Conservation (phyloP, 2,113 vertebrate genomes). For the Conger conger region DNA sequence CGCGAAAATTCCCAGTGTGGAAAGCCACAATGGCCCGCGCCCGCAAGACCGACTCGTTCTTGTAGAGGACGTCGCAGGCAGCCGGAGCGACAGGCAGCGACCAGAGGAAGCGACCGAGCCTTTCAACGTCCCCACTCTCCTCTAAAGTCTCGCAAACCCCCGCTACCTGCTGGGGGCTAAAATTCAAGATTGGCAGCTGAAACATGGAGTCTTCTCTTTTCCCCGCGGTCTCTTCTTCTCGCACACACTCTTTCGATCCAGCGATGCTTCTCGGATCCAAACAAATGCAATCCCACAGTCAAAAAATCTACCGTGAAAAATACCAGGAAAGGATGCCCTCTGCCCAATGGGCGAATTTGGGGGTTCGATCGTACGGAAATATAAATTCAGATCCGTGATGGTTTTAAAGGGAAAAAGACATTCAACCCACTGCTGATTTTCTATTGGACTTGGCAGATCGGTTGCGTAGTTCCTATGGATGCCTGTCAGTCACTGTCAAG, state of each 20-base stretch:
- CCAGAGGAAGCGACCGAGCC: conserved; percentile 97
- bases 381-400: conserved; percentile 67
- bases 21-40: conserved; percentile 96
- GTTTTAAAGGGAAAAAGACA: conserved; percentile 71
- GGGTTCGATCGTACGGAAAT: conserved; percentile 65
- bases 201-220: conserved; percentile 86
- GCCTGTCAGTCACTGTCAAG: conserved; percentile 88
- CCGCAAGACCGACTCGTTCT: conserved; percentile 94
- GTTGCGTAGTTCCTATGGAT: conserved; percentile 81
- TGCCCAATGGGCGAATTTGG: conserved; percentile 60
- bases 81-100: conserved; percentile 95
- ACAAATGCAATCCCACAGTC: conserved; percentile 64
- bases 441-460: conserved; percentile 88
- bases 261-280: conserved; percentile 30
- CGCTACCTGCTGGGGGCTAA: conserved; percentile 98
- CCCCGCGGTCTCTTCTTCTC: conserved; percentile 46
- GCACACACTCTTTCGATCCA: background rate
- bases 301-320: conserved; percentile 47
- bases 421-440: conserved; percentile 71
- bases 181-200: conserved; percentile 97
- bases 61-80: conserved; percentile 96
- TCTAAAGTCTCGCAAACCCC: conserved; percentile 99
- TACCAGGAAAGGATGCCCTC: conserved; percentile 48
- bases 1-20: conserved; percentile 94
- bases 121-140: conserved; percentile 97